These are phyloP conservation scores for Catamblyrhynchus diadema DNA, from an alignment of 2,797 vertebrate species.

Conservation along the genomic window DNA sequence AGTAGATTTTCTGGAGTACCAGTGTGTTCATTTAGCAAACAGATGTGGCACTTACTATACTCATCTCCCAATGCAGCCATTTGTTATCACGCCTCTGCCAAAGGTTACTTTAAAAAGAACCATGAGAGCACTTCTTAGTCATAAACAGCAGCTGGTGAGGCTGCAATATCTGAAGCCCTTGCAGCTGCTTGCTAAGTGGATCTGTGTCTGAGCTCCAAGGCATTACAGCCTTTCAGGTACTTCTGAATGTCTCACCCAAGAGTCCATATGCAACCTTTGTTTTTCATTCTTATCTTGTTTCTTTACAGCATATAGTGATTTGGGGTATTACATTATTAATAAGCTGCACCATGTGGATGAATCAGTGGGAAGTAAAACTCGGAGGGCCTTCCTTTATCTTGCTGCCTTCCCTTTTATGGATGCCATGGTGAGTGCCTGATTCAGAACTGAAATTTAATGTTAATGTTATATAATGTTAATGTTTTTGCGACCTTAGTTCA, in stretches of 20 bases:
- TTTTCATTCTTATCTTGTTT: background rate
- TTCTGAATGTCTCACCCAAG: background rate
- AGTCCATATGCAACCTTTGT: background rate
- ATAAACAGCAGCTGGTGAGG: slow-evolving; percentile 1
- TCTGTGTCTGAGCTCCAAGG: background rate
- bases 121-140: background rate
- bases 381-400: slow-evolving; percentile 94
- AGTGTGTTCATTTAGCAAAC: slow-evolving; percentile 11
- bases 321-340: slow-evolving; percentile 99
- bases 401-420: slow-evolving; percentile 96
- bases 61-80: background rate
- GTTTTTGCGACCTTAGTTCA: background rate
- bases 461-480: background rate
- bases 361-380: slow-evolving; percentile 92
- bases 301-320: slow-evolving; percentile 89
- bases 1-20: slow-evolving; percentile 16
- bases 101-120: slow-evolving; percentile 29
- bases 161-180: background rate
- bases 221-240: background rate
- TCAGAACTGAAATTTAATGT: background rate
- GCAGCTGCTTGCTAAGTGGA: slow-evolving; percentile 2
- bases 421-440: slow-evolving; percentile 88
- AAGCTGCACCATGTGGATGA: slow-evolving; percentile 98
- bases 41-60: slow-evolving; percentile 12
- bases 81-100: background rate